Percentiles rank a stretch among this genome's conserved stretches.
These are phyloP conservation scores for Agapetus fuscipes DNA, from an alignment of 2,888 invertebrate species.

Conservation along the genomic window DNA sequence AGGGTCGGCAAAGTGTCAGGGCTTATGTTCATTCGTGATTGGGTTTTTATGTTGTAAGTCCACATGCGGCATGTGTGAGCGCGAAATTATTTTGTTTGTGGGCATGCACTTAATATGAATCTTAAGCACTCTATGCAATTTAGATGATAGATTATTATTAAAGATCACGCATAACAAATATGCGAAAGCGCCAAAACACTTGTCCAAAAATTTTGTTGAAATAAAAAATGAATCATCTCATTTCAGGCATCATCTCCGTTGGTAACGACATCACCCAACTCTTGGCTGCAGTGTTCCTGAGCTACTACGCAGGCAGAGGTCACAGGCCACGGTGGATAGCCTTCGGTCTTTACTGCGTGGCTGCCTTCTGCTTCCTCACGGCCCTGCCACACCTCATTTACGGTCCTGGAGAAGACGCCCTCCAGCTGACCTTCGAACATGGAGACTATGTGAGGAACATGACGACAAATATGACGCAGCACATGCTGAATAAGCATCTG, in stretches of 20 bases:
- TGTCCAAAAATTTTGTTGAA: no score
- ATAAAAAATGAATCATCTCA: no score
- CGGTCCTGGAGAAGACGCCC: conserved; percentile 57
- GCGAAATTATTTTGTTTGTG: no score
- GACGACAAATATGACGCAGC: background rate
- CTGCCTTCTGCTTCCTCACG: conserved; percentile 55
- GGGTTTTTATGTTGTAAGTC: no score
- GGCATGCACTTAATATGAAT: no score
- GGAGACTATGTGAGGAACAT: conserved; percentile 26
- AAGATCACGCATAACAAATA: no score
- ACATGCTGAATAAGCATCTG: conserved; percentile 39
- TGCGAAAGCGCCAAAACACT: no score
- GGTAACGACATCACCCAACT: conserved; percentile 67
- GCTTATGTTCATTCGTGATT: no score
- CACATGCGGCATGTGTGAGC: no score
- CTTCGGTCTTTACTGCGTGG: conserved; percentile 47
- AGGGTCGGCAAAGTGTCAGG: no score
- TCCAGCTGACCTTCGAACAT: conserved; percentile 51
- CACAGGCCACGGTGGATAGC: conserved; percentile 68
- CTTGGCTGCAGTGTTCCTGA: conserved; percentile 53
- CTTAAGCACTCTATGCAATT: no score
- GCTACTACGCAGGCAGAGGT: conserved; percentile 60
- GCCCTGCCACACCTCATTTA: conserved; percentile 60
- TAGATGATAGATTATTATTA: no score
- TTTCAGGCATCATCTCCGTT: conserved; percentile 56